phyloP scores from a whole-genome alignment of 1,140 invertebrate species.

The Artemia franciscana region DNA sequence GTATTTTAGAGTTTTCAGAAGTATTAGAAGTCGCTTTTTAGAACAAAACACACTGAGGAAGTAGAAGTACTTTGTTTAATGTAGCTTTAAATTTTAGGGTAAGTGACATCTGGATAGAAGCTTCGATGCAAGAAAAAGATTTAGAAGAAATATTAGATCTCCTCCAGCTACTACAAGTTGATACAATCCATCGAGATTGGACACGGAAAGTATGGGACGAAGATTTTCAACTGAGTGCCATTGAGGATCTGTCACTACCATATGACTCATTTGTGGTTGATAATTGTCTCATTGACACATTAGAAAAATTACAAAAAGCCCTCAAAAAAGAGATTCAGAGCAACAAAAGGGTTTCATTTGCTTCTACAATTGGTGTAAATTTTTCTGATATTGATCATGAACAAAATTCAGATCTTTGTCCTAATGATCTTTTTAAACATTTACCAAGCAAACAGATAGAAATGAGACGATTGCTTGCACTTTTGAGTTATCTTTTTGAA shows the following conservation, averaged over 20 bases:
- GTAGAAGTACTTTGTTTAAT: too few species aligned
- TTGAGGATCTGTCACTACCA: not conserved
- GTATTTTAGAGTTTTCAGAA: too few species aligned
- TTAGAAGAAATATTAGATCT: not conserved
- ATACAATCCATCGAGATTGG: not conserved
- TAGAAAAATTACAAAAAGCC: not conserved
- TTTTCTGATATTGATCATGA: not conserved
- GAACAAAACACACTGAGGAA: too few species aligned
- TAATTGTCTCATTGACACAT: not conserved
- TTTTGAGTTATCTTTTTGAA: not conserved
- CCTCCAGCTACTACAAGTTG: not conserved
- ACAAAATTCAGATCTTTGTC: not conserved
- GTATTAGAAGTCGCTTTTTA: too few species aligned
- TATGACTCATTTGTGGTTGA: not conserved
- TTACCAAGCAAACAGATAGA: not conserved
- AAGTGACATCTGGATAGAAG: too few species aligned
- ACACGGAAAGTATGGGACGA: not conserved
- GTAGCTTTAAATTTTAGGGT: too few species aligned
- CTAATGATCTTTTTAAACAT: not conserved
- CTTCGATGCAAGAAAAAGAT: too few species aligned
- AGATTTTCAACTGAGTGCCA: not conserved
- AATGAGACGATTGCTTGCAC: not conserved
- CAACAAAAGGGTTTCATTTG: not conserved
- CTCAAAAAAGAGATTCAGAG: not conserved
- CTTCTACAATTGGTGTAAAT: not conserved